A percentile compares a stretch with the other conserved stretches of the same genome.
These are phyloP conservation scores for Danionella cerebrum DNA, from an alignment of 2,113 vertebrate species.

Conservation along the genomic window DNA sequence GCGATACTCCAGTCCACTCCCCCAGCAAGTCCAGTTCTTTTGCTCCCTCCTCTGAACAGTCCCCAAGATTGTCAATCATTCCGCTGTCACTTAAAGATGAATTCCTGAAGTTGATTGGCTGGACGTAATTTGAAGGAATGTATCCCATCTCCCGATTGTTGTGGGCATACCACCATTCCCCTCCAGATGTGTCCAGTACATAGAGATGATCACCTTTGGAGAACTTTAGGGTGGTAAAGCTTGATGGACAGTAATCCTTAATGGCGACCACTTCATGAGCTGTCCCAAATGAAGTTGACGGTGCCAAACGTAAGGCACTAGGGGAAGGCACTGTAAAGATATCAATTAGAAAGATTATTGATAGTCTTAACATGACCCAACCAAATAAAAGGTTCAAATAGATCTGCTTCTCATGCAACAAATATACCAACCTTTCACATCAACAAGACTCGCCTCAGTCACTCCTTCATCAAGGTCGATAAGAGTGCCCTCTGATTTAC, in stretches of 20 bases:
- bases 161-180: conserved; percentile 98
- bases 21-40: conserved; percentile 78
- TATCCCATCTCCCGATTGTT: conserved; percentile 97
- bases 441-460: conserved; percentile 67
- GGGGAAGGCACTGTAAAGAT: conserved; percentile 88
- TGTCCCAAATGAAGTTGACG: conserved; percentile 72
- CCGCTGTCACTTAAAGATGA: conserved; percentile 87
- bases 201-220: conserved; percentile 90
- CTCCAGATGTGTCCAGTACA: conserved; percentile 86
- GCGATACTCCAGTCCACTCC: conserved; percentile 64
- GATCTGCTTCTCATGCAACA: background rate
- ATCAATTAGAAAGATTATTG: background rate
- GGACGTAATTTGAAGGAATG: conserved; percentile 88
- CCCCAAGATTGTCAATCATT: conserved; percentile 81
- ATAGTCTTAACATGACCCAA: background rate
- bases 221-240: conserved; percentile 92
- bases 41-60: conserved; percentile 73
- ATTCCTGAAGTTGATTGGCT: conserved; percentile 74
- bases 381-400: background rate
- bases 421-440: conserved; percentile 82
- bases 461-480: conserved; percentile 78
- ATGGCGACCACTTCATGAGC: conserved; percentile 90
- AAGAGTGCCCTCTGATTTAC: conserved; percentile 88
- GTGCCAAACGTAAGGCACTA: conserved; percentile 84
- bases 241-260: conserved; percentile 89